Percentiles rank a stretch among this genome's conserved stretches.
Conservation (phyloP, 1,140 invertebrate species). For the Cyrtorhinus lividipennis region DNA sequence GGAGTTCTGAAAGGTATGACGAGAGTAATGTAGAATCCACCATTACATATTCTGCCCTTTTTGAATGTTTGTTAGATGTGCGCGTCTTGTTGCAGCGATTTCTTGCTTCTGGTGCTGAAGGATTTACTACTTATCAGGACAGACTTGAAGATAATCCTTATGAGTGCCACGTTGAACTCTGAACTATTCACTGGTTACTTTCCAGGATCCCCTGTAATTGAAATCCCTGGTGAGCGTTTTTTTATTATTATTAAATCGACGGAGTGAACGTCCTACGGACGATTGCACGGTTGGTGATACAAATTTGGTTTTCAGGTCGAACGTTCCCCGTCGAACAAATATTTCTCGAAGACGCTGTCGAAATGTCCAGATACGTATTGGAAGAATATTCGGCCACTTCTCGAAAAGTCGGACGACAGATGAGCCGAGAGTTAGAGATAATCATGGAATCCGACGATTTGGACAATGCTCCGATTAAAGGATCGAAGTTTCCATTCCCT, state of each 20-base stretch:
- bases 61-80: too few relatives aligned
- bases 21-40: not conserved
- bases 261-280: too few relatives aligned
- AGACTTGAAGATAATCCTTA: constrained; percentile 66
- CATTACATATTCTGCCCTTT: too few relatives aligned
- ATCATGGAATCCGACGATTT: constrained; percentile 41
- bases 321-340: constrained; percentile 69
- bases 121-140: constrained; percentile 48
- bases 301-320: constrained; percentile 30
- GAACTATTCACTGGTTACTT: constrained; percentile 67
- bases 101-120: constrained; percentile 63
- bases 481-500: constrained; percentile 36
- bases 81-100: constrained; percentile 48
- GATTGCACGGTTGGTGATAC: too few relatives aligned
- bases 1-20: constrained; percentile 57
- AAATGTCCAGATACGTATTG: constrained; percentile 47
- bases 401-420: constrained; percentile 42
- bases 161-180: constrained; percentile 77
- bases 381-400: constrained; percentile 55
- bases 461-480: constrained; percentile 36
- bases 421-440: constrained; percentile 31
- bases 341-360: constrained; percentile 62
- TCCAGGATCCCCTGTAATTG: constrained; percentile 45
- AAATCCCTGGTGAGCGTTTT: constrained; percentile 45
- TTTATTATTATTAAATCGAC: not conserved